Conservation (phyloP, 2,113 vertebrate genomes). For the Vidua macroura region DNA sequence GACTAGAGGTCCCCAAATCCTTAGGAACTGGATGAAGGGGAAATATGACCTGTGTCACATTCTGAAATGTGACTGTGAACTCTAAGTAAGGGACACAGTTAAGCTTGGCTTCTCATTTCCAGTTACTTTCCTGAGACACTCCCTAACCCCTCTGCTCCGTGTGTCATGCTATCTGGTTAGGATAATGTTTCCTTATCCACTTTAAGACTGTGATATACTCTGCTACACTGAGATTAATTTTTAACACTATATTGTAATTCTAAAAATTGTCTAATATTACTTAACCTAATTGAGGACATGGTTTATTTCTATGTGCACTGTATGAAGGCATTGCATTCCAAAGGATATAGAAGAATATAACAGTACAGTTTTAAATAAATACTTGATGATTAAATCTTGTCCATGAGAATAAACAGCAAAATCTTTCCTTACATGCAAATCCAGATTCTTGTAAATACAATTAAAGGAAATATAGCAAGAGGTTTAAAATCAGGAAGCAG, state of each 20-base stretch:
- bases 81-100: not conserved
- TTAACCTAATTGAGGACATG: not conserved
- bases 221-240: not conserved
- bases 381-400: not conserved
- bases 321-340: not conserved
- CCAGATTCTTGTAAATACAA: slow-evolving; percentile 2
- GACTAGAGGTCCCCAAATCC: not conserved
- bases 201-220: not conserved
- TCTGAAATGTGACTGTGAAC: not conserved
- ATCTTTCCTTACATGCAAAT: slow-evolving; percentile 8
- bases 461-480: not conserved
- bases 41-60: not conserved
- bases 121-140: not conserved
- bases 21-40: not conserved
- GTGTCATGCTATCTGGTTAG: not conserved
- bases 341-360: not conserved
- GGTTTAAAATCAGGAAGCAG: not conserved
- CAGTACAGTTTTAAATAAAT: not conserved
- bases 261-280: not conserved
- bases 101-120: not conserved
- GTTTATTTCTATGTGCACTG: slow-evolving; percentile 2
- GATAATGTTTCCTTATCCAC: not conserved
- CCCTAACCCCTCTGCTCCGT: not conserved
- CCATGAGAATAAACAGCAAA: not conserved
- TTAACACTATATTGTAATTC: not conserved